Base-by-base conservation (phyloP, 2,797 vertebrate genomes). In the Hephaestus fuliginosus region DNA sequence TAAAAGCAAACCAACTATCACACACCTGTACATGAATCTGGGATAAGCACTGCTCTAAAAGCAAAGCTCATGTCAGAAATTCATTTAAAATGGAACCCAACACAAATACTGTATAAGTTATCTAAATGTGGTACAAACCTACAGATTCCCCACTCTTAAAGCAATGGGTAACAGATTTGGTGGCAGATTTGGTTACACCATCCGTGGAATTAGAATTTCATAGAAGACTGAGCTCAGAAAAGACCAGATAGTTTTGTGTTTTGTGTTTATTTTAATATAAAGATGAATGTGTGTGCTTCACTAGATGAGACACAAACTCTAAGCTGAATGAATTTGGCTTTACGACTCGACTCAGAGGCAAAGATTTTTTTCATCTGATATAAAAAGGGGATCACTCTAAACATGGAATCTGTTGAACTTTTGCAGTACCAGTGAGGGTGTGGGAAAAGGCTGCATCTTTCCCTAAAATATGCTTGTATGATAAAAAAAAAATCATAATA, bases 11-110 rank as follows among this genome's bases (percentile, higher is more conserved):
- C 81, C 87, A 88, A 78, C 83, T 84, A 80, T 86, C 86, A 89
- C 90, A 91, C 87, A 88, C 78, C 88, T 90, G 86, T 93, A 94
- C 92, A 91, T 82, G 61, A 84, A 90, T 87, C 84, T 88, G 76
- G 71, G 61, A 76, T 76, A 82, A 91, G 77, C 41, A 14, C 83
- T 90, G 84, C 83, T 86, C 83, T 82, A 84, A 80, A 83, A 78
- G 83, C 77, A 78, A 91, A 92, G 78, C 83, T 76, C 43, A 78
- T 86, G 81, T 79, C 83, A 86, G 71, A 85, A 86, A 78, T 51
- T 74, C 9, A 65, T 74, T 74, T 57, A 70, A 83, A 89, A 85
- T 78, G 4, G 83, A 85, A 86, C 78, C 68, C 67, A 80, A 84
- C 66, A 82, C 75, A 86, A 78, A 82, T 80, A 87, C 43, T 80